A percentile compares a stretch with the other conserved stretches of the same genome.
Conservation (phyloP, 1,140 invertebrate genomes). For the Bombus fervidus region DNA sequence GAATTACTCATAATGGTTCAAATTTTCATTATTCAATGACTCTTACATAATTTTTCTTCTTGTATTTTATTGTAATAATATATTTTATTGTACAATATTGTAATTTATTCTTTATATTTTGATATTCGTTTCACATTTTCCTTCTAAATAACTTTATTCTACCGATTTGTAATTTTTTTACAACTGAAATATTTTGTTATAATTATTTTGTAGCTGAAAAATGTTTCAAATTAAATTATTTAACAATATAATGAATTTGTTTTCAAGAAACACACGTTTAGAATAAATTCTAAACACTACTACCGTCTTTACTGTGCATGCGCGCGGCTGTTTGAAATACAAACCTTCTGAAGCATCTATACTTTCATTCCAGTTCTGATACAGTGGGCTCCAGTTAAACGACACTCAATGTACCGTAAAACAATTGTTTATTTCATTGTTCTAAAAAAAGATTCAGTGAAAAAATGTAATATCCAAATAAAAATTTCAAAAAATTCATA, state of each 20-base stretch:
- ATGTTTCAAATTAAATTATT: neutral
- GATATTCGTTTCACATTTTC: neutral
- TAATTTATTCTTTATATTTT: neutral
- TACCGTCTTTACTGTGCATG: neutral
- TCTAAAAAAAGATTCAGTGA: neutral
- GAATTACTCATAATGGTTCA: neutral
- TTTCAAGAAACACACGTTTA: neutral
- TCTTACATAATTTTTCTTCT: too few species aligned
- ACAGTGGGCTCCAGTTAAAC: neutral
- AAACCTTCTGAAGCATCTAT: neutral
- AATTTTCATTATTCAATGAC: neutral
- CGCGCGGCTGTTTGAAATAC: slow-evolving; percentile 25
- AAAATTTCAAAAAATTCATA: too few species aligned
- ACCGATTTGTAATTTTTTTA: neutral
- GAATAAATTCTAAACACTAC: neutral
- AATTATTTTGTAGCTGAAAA: neutral
- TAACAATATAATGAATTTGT: neutral
- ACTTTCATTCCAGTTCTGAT: slow-evolving; percentile 16
- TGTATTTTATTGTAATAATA: neutral
- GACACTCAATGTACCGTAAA: neutral
- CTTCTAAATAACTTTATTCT: neutral
- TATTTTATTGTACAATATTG: neutral
- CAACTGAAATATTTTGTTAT: neutral
- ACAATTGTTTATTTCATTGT: neutral
- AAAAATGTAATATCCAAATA: neutral